Evolutionary conservation across 2,888 invertebrate species (phyloP), one percentile per base, ranked within the genome.

Genomic region (Drosophila mimetica): DNA sequence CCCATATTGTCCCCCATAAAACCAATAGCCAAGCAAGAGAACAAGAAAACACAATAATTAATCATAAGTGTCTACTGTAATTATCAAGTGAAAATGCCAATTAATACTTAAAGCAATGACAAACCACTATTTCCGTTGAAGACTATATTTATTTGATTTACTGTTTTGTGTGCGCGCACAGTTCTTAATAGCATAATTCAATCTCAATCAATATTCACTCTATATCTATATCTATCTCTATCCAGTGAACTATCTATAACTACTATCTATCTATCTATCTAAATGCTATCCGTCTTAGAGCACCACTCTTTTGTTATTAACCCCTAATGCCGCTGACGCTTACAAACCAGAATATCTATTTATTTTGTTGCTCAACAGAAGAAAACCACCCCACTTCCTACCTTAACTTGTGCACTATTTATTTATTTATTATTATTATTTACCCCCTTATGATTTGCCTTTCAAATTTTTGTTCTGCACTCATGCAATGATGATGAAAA

Each of bases 21-120:
- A 55, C 41, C 44, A 60, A 59, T 22, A 53, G 53, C 36, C 50
- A 54, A 46, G 34, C 50, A 54, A 36, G 30, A 36, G 42, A 39
- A 46, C 47, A 37, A 34, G 36, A 50, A 55, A 50, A 50, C 47
- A 53, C 59, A 81, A 64, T 39, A 71, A 54, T 51, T 55, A 81
- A 75, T 85, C 74, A 75, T 78, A 78, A 87, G 76, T 87, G 79
- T 87, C 75, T 81, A 75, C 50, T 75, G 57, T 82, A 81, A 81
- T 81, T 80, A 80, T 73, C 50, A 71, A 86, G 46, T 83, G 67
- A 71, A 75, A 71, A 86, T 86, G 84, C 77, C 73, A 79, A 77
- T 86, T 78, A 78, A 63, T 85, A 74, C 44, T 66, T 51, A 76
- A 44, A 51, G n/a, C 57, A 73, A 51, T 59, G 67, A 70, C 46